These are phyloP conservation scores for Phalloptychus januarius DNA, from an alignment of 2,797 vertebrate species.

Conservation along the genomic window DNA sequence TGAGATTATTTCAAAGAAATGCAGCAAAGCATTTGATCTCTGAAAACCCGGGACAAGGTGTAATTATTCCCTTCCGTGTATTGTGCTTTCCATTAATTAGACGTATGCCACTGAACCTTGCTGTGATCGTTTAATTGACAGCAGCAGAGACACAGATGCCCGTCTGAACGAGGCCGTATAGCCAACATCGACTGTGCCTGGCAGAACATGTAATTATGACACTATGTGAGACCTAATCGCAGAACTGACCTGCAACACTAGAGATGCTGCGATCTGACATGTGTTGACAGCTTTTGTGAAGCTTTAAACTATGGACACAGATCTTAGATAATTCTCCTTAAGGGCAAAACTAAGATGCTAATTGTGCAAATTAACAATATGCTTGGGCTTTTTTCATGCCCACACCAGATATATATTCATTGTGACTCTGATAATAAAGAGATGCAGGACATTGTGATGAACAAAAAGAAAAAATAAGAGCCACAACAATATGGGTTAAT, in stretches of 20 bases:
- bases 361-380: not conserved
- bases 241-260: too few species aligned
- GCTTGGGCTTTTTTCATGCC: not conserved
- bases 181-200: slow-evolving; percentile 32
- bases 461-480: not conserved
- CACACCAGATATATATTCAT: not conserved
- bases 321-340: not conserved
- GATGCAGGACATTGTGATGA: not conserved
- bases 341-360: not conserved
- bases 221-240: slow-evolving; percentile 44
- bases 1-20: slow-evolving; percentile 52
- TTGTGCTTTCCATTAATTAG: slow-evolving; percentile 61
- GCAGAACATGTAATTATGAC: slow-evolving; percentile 47
- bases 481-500: not conserved
- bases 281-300: not conserved
- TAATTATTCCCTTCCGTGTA: slow-evolving; percentile 52
- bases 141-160: slow-evolving; percentile 31
- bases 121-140: slow-evolving; percentile 38
- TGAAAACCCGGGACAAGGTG: slow-evolving; percentile 47
- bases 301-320: not conserved
- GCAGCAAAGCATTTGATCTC: slow-evolving; percentile 39
- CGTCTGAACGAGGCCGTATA: slow-evolving; percentile 36
- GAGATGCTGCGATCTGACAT: slow-evolving; percentile 10
- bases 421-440: not conserved
- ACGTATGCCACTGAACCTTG: slow-evolving; percentile 26